These are phyloP conservation scores for Umimayanthus chanpuru DNA, from an alignment of 92 coral and sea anemone species.

Conservation along the genomic window DNA sequence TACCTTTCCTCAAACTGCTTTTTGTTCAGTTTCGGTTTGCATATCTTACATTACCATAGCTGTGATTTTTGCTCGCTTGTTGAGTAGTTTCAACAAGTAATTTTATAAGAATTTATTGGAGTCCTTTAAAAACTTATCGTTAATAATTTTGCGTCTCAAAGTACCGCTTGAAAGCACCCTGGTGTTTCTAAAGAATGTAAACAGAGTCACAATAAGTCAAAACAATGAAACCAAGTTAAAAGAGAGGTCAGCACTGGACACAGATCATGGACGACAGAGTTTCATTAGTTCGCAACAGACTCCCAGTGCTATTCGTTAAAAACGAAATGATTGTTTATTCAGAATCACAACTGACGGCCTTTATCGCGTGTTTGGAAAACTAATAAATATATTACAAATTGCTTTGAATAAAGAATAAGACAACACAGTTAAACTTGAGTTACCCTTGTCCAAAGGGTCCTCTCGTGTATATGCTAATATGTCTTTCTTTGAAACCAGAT, in stretches of 20 bases:
- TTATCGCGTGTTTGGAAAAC: too few relatives aligned
- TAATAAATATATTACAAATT: too few relatives aligned
- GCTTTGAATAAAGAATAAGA: too few relatives aligned
- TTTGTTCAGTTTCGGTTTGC: too few relatives aligned
- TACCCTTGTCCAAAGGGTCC: too few relatives aligned
- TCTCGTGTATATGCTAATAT: not conserved
- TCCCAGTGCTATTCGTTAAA: not conserved
- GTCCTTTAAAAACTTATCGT: not conserved
- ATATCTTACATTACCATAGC: too few relatives aligned
- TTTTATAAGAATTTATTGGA: not conserved
- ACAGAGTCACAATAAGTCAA: not conserved
- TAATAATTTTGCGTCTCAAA: not conserved
- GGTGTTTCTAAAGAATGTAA: not conserved
- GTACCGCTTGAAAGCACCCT: not conserved
- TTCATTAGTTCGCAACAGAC: not conserved
- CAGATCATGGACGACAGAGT: not conserved
- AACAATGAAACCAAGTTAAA: not conserved
- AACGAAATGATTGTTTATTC: too few relatives aligned
- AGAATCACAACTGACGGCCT: too few relatives aligned
- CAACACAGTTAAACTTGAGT: too few relatives aligned
- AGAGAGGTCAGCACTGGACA: not conserved
- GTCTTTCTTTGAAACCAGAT: slow-evolving; percentile 30
- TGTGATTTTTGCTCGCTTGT: not conserved
- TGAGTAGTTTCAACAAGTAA: not conserved
- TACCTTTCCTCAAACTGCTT: too few relatives aligned